These are phyloP conservation scores for Ictalurus punctatus DNA, from an alignment of 2,113 vertebrate genomes.

Conservation along the genomic window DNA sequence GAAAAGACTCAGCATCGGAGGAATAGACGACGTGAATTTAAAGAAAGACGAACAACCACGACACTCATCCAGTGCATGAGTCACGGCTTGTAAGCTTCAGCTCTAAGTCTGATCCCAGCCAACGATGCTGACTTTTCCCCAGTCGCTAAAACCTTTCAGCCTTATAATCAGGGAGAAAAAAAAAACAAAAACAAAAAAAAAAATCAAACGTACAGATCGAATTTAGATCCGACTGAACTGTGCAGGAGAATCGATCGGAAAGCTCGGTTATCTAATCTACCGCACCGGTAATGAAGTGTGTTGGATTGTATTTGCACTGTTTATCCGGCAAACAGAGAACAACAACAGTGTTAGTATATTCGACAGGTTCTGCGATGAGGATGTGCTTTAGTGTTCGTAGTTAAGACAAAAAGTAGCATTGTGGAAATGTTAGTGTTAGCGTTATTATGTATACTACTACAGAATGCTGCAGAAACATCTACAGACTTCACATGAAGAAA, in stretches of 20 bases:
- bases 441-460: neutral
- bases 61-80: neutral
- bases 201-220: neutral
- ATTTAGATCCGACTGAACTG: neutral
- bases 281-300: neutral
- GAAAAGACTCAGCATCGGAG: neutral
- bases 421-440: neutral
- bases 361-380: neutral
- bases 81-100: neutral
- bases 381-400: too few relatives aligned
- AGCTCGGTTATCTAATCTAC: neutral
- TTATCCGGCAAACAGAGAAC: neutral
- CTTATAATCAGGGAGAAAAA: conserved; percentile 8
- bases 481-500: neutral
- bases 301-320: neutral
- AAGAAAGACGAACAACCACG: neutral
- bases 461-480: neutral
- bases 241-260: neutral
- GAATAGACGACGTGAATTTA: neutral
- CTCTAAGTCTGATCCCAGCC: neutral
- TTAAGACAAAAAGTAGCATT: too few relatives aligned
- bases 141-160: conserved; percentile 4
- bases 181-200: neutral
- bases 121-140: neutral
- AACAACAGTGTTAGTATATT: neutral